Evolutionary conservation across 2,797 vertebrate species (phyloP), one percentile per base, ranked within the genome.

Genomic region (Cottoperca gobio): DNA sequence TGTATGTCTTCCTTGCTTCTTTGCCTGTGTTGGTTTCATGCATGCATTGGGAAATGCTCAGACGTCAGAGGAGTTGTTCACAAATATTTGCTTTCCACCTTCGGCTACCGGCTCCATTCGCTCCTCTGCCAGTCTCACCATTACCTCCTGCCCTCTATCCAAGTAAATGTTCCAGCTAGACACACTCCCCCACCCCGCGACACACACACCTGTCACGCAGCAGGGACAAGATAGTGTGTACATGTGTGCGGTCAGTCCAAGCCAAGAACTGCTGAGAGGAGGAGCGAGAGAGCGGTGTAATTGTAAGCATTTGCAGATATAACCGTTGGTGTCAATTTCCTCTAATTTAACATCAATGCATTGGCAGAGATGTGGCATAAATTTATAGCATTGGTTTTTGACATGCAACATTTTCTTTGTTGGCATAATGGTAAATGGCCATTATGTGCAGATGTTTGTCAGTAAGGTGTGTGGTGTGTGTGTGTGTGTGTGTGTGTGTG

Each of bases 11-110:
- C 50, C 45, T 13, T 9, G 54, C 13, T 63, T 23, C 35, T 31
- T 33, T 40, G 5, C 13, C 40, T 16, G 59, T 75, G 42, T 71
- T 50, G 33, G 57, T 81, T 84, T 57, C 28, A 66, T 73, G 37
- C 62, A 59, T 68, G 70, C 11, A 10, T 86, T 81, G 64, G 76
- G 78, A 87, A 91, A 90, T 70, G 58, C 60, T 79, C 63, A 43
- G 71, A 81, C 78, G 66, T 88, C 65, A 90, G 82, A 82, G 82
- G 83, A 90, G 87, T 81, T 74, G 74, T 86, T 81, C 0, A 82
- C 85, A 90, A 90, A 92, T 92, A 90, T 90, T 92, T 89, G 86
- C 88, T 91, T 86, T 90, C 80, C 84, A 80, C 73, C 71, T 63
- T 52, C 9, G 3, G 75, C 81, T 67, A 76, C 84, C 23, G 52